Percentiles rank a stretch among this genome's conserved stretches.
phyloP scores from a whole-genome alignment of 2,888 invertebrate species.

The Rhagonycha fulva region DNA sequence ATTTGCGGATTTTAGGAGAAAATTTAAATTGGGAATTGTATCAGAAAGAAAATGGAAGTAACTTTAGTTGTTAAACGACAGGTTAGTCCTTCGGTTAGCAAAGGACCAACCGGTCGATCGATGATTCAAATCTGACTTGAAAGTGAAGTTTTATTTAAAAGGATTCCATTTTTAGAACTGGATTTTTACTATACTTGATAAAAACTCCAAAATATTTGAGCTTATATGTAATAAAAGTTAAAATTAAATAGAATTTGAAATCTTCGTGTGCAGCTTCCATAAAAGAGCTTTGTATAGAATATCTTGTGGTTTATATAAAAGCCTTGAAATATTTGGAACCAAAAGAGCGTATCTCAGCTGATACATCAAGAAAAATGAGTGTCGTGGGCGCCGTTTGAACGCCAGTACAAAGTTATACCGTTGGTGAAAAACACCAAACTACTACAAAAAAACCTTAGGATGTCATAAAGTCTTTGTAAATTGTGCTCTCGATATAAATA shows the following conservation, averaged over 20 bases:
- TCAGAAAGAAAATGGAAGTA: background rate
- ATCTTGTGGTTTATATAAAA: conserved; percentile 39
- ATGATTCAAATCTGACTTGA: background rate
- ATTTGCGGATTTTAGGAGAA: background rate
- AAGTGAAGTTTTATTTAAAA: background rate
- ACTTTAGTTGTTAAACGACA: background rate
- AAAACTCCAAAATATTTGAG: background rate
- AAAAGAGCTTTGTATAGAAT: conserved; percentile 28
- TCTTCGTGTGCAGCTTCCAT: background rate
- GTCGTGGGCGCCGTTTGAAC: conserved; percentile 45
- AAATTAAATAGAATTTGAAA: background rate
- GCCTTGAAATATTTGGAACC: conserved; percentile 43
- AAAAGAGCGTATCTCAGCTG: conserved; percentile 45
- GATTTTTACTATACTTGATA: background rate
- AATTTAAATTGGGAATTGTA: background rate
- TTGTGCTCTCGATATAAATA: conserved; percentile 1
- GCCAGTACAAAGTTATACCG: conserved; percentile 36
- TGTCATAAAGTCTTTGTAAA: conserved; percentile 31
- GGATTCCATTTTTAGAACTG: background rate
- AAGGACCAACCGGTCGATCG: too few relatives aligned
- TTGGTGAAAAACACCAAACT: conserved; percentile 33
- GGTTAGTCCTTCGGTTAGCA: background rate
- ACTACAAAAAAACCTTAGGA: conserved; percentile 31
- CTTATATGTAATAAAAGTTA: background rate
- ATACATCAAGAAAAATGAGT: conserved; percentile 48